Conservation (phyloP, 2,888 invertebrate genomes). For the Dynastes maya region DNA sequence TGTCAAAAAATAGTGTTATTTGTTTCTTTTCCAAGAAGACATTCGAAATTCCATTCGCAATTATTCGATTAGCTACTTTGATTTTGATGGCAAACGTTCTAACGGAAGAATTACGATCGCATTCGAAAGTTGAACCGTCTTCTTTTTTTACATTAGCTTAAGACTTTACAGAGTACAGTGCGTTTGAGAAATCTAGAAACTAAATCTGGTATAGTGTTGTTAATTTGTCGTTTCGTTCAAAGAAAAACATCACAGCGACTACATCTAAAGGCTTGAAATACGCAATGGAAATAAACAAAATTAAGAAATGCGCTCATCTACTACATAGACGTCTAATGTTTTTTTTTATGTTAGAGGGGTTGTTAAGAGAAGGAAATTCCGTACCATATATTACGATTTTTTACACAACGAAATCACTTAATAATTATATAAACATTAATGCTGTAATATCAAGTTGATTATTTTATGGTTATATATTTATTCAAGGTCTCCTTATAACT, state of each 20-base stretch:
- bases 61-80: conserved; percentile 16
- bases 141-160: conserved; percentile 35
- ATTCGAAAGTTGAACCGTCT: conserved; percentile 41
- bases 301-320: conserved; percentile 51
- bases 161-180: conserved; percentile 46
- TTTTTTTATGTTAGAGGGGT: conserved; percentile 15
- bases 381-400: conserved; percentile 24
- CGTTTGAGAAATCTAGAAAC: conserved; percentile 32
- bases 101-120: conserved; percentile 29
- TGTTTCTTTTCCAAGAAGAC: conserved; percentile 52
- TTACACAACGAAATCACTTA: conserved; percentile 22
- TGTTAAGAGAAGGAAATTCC: conserved; percentile 21
- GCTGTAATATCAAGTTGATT: conserved; percentile 24
- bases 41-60: conserved; percentile 25
- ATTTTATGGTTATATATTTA: conserved; percentile 31
- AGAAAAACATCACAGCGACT: conserved; percentile 64
- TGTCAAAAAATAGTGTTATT: conserved; percentile 69
- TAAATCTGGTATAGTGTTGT: conserved; percentile 30
- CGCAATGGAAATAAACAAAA: conserved; percentile 62
- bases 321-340: conserved; percentile 25
- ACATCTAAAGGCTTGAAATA: conserved; percentile 62
- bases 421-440: conserved; percentile 34
- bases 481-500: conserved; percentile 37
- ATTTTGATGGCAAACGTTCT: not conserved
- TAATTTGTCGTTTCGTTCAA: conserved; percentile 59